A percentile compares a stretch with the other conserved stretches of the same genome.
Conservation (phyloP, 2,797 vertebrate species). For the Lagocephalus sceleratus region DNA sequence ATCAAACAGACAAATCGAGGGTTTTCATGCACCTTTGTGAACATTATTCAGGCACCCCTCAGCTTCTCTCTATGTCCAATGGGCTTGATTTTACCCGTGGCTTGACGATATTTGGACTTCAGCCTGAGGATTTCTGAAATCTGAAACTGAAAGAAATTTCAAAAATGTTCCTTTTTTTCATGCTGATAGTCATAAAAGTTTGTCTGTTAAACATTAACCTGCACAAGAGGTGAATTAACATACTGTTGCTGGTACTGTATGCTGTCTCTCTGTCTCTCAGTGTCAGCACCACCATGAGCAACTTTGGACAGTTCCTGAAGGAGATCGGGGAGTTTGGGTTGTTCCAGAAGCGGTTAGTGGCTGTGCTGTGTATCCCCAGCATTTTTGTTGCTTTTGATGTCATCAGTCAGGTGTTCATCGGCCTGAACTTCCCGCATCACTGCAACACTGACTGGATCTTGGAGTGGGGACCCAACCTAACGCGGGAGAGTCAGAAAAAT, state of each 20-base stretch:
- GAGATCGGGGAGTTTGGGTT: constrained; percentile 80
- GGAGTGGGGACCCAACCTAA: constrained; percentile 72
- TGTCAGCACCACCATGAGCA: constrained; percentile 67
- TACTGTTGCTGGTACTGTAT: background rate
- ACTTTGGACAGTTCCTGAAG: constrained; percentile 72
- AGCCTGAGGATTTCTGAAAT: constrained; percentile 10
- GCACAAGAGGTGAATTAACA: background rate
- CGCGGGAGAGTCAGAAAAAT: constrained; percentile 67
- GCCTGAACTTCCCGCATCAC: constrained; percentile 68
- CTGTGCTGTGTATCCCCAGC: constrained; percentile 69
- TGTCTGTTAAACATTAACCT: constrained; percentile 62
- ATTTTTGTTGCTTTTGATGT: constrained; percentile 76
- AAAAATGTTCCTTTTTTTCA: too few species aligned
- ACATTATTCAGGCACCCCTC: too few species aligned
- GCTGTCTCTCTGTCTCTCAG: too few species aligned
- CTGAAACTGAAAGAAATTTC: too few species aligned
- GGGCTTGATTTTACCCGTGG: too few species aligned
- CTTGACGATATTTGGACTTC: constrained; percentile 18
- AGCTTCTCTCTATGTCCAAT: too few species aligned
- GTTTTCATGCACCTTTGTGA: too few species aligned
- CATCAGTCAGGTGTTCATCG: constrained; percentile 83
- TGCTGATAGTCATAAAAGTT: constrained; percentile 13
- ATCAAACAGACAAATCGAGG: too few species aligned
- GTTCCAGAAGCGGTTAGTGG: constrained; percentile 81
- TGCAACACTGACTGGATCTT: constrained; percentile 86